Percentiles rank a stretch among this genome's conserved stretches.
Conservation (phyloP, 2,797 vertebrate genomes). For the Crenuchus spilurus region DNA sequence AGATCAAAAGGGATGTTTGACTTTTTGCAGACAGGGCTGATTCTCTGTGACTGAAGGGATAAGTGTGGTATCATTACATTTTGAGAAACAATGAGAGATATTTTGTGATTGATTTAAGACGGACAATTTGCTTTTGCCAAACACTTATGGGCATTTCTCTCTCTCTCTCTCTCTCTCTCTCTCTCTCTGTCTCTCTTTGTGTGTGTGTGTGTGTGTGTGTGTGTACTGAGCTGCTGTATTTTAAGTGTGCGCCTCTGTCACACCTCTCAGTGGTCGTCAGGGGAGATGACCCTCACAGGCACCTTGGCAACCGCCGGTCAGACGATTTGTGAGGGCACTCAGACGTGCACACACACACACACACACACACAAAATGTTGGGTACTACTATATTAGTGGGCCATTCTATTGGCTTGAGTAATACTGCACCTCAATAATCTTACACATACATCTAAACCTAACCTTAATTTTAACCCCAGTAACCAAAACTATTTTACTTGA, state of each 20-base stretch:
- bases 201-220: slow-evolving; percentile 34
- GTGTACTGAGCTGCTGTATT: slow-evolving; percentile 51
- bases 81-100: too few species aligned
- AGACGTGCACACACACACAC: slow-evolving; percentile 38
- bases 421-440: too few species aligned
- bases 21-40: too few species aligned
- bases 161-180: not conserved
- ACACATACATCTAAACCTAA: too few species aligned
- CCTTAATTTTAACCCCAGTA: too few species aligned
- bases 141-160: not conserved
- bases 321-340: slow-evolving; percentile 65
- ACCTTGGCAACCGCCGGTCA: slow-evolving; percentile 66
- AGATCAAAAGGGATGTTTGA: too few species aligned
- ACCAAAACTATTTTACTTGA: too few species aligned
- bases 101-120: not conserved
- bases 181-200: slow-evolving; percentile 18
- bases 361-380: slow-evolving; percentile 27
- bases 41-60: too few species aligned
- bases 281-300: slow-evolving; percentile 71
- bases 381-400: too few species aligned
- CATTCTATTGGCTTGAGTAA: too few species aligned
- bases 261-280: slow-evolving; percentile 66
- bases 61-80: too few species aligned
- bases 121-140: not conserved
- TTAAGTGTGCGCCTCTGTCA: slow-evolving; percentile 54